Percentiles rank a stretch among this genome's conserved stretches.
Conservation (phyloP, 2,797 vertebrate genomes). For the Cirrhinus mrigala region DNA sequence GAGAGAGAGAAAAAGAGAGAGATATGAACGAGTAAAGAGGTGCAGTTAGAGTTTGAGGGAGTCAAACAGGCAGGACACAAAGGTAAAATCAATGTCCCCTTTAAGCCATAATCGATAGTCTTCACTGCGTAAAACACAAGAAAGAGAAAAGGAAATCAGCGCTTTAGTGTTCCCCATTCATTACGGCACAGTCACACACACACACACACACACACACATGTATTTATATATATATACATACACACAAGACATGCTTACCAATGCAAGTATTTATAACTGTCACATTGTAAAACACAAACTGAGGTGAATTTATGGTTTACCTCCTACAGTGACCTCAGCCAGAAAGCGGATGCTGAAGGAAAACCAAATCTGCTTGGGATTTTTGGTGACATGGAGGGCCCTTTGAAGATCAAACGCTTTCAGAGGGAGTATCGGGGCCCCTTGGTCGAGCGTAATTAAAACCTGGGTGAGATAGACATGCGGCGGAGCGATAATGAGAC, state of each 20-base stretch:
- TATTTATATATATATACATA: conserved; percentile 18
- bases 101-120: conserved; percentile 63
- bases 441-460: conserved; percentile 77
- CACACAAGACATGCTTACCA: not conserved
- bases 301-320: conserved; percentile 32
- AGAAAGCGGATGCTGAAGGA: conserved; percentile 56
- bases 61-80: conserved; percentile 60
- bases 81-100: conserved; percentile 63
- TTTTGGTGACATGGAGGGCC: conserved; percentile 64
- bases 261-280: conserved; percentile 21
- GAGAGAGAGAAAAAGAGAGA: conserved; percentile 1
- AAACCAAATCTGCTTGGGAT: conserved; percentile 58
- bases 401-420: conserved; percentile 79
- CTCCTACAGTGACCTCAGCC: conserved; percentile 45
- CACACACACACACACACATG: not conserved
- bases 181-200: conserved; percentile 28
- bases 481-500: conserved; percentile 76
- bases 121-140: conserved; percentile 51
- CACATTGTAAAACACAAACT: conserved; percentile 38
- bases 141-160: conserved; percentile 51
- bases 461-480: conserved; percentile 68
- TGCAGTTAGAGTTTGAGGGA: conserved; percentile 52
- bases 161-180: conserved; percentile 39
- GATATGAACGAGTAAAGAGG: conserved; percentile 36
- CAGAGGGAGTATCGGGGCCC: conserved; percentile 63